Evolutionary conservation across 2,113 vertebrate genomes (phyloP).

Genomic region (Ornithorhynchus anatinus): DNA sequence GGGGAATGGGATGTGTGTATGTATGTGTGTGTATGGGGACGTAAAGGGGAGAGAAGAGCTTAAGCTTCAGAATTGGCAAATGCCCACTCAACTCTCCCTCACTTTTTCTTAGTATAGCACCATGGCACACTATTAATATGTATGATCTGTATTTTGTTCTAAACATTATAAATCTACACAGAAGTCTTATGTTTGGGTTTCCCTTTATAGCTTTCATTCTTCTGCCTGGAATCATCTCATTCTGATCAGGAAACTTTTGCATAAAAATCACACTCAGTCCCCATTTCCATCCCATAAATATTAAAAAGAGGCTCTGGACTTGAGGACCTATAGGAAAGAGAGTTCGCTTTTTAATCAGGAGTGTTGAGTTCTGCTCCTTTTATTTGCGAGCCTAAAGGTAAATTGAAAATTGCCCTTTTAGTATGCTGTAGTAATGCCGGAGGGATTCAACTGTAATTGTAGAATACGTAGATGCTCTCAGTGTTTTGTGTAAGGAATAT

Average conservation of each 20-base stretch:
- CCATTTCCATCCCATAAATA: slow-evolving; percentile 64
- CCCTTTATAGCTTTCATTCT: slow-evolving; percentile 61
- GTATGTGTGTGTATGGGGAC: not conserved
- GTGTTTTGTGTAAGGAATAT: not conserved
- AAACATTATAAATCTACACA: slow-evolving; percentile 55
- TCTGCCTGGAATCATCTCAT: slow-evolving; percentile 58
- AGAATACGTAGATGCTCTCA: not conserved
- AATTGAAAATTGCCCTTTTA: slow-evolving; percentile 26
- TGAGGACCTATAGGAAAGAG: slow-evolving; percentile 24
- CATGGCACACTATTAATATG: slow-evolving; percentile 58
- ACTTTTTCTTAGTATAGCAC: slow-evolving; percentile 48
- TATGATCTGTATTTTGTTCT: slow-evolving; percentile 60
- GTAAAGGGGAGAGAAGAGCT: slow-evolving; percentile 13
- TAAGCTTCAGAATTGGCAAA: slow-evolving; percentile 49
- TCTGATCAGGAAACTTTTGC: slow-evolving; percentile 56
- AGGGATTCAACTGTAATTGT: not conserved
- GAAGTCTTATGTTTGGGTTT: slow-evolving; percentile 43
- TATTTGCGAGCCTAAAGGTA: slow-evolving; percentile 35
- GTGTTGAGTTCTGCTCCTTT: slow-evolving; percentile 25
- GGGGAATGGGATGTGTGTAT: not conserved
- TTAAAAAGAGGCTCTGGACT: slow-evolving; percentile 43
- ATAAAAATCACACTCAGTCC: slow-evolving; percentile 33
- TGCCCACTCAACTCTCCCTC: slow-evolving; percentile 34
- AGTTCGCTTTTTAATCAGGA: slow-evolving; percentile 45
- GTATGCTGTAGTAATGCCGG: not conserved